Evolutionary conservation across 2,113 vertebrate species (phyloP), one percentile per base, ranked within the genome.

Genomic region (Cisticola juncidis): DNA sequence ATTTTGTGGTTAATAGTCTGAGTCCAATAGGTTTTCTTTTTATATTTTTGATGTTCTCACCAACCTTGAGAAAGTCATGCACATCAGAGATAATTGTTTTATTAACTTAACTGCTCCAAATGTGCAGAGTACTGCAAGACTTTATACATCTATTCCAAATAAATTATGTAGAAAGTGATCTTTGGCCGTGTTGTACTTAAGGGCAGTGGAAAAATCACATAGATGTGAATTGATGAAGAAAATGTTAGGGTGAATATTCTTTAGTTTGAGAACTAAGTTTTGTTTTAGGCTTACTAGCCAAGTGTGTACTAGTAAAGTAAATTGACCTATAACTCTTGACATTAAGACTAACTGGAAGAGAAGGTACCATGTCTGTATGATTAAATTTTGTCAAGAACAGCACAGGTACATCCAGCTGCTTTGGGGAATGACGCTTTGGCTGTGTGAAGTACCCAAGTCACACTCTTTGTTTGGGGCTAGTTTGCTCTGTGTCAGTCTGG

Each of bases 361-460:
- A 13, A 64, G 2, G 18, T 51, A 6, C 12, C 2, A 0, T 14
- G 3, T 35, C 22, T 68, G 3, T 47, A 3, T 38, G 35, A 60
- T 31, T 20, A n/a, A 80, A 48, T 33, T 72, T 35, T 36, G 11
- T 60, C 21, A 47, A 23, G 36, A 84, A 20, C 11, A 56, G 29
- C 36, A 9, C 12, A 17, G 13, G 18, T 70, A 7, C 22, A 44
- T 69, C 12, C 22, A 48, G 24, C 36, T 88, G 50, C 54, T 81
- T 23, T 81, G 33, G 26, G 26, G 18, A 51, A 12, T n/a, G 48
- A 11, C 72, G 35, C 28, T 76, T 68, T 64, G 68, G 18, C 42
- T 65, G 8, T 68, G 16, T 62, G 10, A 50, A 19, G 24, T 56
- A 29, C 47, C 17, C 8, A 9, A 35, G 72, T 54, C 18, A 14